Evolutionary conservation across 2,797 vertebrate species (phyloP).

Genomic region (Peromyscus eremicus): DNA sequence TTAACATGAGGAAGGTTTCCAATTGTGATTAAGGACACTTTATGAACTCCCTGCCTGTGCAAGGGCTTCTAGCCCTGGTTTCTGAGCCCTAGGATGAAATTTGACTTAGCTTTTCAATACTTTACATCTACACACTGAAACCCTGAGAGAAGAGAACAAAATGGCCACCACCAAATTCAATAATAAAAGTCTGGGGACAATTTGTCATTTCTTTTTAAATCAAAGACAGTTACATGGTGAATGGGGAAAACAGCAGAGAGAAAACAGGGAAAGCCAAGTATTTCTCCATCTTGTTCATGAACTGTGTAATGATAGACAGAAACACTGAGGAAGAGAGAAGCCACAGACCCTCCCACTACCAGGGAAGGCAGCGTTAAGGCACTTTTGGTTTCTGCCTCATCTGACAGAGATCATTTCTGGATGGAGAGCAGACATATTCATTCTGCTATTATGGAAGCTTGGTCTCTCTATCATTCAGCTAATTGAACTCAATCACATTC

Average conservation of each 20-base stretch:
- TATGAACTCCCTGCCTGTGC: neutral
- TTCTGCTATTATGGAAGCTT: neutral
- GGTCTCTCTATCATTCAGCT: neutral
- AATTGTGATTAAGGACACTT: neutral
- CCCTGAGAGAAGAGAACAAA: neutral
- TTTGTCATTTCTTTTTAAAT: neutral
- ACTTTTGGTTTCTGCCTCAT: neutral
- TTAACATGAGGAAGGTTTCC: neutral
- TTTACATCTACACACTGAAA: neutral
- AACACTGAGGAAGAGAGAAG: neutral
- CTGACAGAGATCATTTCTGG: neutral
- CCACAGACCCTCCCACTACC: neutral
- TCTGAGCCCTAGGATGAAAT: neutral
- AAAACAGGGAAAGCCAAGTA: neutral
- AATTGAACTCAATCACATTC: rapidly evolving
- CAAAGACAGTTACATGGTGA: neutral
- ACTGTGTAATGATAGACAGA: neutral
- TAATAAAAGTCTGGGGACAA: neutral
- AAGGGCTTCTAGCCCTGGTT: neutral
- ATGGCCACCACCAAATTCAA: neutral
- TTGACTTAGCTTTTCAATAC: neutral
- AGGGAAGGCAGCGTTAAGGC: neutral
- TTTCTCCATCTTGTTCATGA: neutral
- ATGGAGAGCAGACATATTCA: too few species aligned
- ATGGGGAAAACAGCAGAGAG: neutral